These are phyloP conservation scores for Orgyia antiqua DNA, from an alignment of 2,888 invertebrate genomes.

Conservation along the genomic window DNA sequence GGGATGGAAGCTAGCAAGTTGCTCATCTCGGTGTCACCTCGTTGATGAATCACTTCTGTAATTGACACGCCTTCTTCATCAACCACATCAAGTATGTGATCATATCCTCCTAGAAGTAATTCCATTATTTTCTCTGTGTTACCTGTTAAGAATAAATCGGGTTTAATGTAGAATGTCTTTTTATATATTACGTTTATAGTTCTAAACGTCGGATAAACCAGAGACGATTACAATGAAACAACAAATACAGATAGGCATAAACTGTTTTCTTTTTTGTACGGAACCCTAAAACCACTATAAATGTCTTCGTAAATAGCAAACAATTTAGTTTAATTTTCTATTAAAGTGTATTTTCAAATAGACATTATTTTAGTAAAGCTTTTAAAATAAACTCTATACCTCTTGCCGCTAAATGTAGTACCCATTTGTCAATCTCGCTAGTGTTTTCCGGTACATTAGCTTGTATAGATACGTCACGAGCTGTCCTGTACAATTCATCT, in stretches of 20 bases:
- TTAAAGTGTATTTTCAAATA: no score
- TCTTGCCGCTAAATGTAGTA: conserved; percentile 86
- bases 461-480: conserved; percentile 90
- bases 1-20: conserved; percentile 84
- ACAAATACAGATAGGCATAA: no score
- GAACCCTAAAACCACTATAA: no score
- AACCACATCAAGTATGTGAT: conserved; percentile 88
- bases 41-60: conserved; percentile 82
- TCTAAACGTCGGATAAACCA: no score
- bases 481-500: conserved; percentile 92
- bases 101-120: conserved; percentile 89
- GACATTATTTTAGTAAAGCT: no score
- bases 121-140: conserved; percentile 74
- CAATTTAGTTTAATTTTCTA: no score
- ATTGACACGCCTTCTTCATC: conserved; percentile 85
- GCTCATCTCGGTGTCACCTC: conserved; percentile 82
- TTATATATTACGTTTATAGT: no score
- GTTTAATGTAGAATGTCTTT: no score
- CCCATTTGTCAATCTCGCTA: conserved; percentile 87
- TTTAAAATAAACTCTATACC: conserved; percentile 63
- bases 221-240: no score
- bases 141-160: conserved; percentile 36
- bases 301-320: no score
- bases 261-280: no score
- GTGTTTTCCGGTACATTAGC: conserved; percentile 89